Conservation (phyloP, 2,113 vertebrate genomes). For the Coreoperca whiteheadi region DNA sequence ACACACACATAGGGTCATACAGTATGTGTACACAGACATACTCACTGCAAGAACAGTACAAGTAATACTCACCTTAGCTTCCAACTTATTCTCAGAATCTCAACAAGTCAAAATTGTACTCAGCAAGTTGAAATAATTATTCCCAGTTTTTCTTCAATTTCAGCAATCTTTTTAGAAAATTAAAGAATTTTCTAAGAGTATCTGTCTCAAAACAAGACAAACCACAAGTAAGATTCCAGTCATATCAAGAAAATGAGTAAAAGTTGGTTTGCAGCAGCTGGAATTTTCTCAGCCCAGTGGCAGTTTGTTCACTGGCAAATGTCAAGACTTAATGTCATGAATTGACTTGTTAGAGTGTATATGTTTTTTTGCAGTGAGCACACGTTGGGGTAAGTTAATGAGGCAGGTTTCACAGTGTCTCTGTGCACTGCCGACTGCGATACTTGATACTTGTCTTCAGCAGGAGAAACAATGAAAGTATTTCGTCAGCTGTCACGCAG, state of each 20-base stretch:
- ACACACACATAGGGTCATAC: conserved; percentile 19
- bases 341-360: conserved; percentile 4
- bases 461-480: conserved; percentile 86
- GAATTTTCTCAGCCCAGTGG: conserved; percentile 29
- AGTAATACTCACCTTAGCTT: background rate
- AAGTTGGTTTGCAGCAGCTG: conserved; percentile 30
- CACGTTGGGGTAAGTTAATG: conserved; percentile 58
- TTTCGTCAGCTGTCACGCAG: conserved; percentile 86
- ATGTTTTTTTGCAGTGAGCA: conserved; percentile 33
- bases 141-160: conserved; percentile 21
- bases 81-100: background rate
- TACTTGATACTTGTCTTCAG: conserved; percentile 85
- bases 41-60: background rate
- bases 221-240: conserved; percentile 40
- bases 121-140: conserved; percentile 20
- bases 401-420: conserved; percentile 71
- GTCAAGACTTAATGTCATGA: conserved; percentile 10
- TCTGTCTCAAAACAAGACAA: conserved; percentile 32
- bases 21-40: background rate
- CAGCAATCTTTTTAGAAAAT: conserved; percentile 37
- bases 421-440: conserved; percentile 58
- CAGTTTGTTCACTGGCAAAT: conserved; percentile 35
- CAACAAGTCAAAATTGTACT: background rate
- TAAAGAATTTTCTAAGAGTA: conserved; percentile 26
- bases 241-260: conserved; percentile 29